Percentiles rank a stretch among this genome's conserved stretches.
These are phyloP conservation scores for Emydura subglobosa DNA, from an alignment of 2,113 vertebrate species.

Conservation along the genomic window DNA sequence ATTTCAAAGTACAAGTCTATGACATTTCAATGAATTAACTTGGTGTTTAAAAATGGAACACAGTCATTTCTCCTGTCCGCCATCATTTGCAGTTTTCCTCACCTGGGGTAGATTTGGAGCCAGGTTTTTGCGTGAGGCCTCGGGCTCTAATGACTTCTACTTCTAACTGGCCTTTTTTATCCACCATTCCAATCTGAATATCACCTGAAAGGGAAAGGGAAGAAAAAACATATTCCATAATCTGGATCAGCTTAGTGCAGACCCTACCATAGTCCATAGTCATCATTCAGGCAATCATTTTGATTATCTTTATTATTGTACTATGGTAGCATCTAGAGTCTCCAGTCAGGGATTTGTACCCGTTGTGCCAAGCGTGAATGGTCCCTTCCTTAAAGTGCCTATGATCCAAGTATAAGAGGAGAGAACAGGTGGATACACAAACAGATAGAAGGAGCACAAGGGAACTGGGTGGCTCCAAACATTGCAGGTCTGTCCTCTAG, in stretches of 20 bases:
- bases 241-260: not conserved
- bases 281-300: not conserved
- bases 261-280: not conserved
- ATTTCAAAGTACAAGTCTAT: slow-evolving; percentile 12
- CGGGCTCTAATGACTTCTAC: slow-evolving; percentile 98
- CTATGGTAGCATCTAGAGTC: not conserved
- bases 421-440: not conserved
- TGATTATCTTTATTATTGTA: not conserved
- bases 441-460: not conserved
- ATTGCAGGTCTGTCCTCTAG: not conserved
- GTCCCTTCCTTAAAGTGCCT: not conserved
- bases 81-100: slow-evolving; percentile 33
- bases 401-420: not conserved
- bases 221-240: not conserved
- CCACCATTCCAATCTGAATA: slow-evolving; percentile 98
- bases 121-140: slow-evolving; percentile 94
- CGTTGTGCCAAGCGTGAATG: not conserved
- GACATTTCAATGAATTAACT: not conserved
- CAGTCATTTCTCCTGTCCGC: not conserved
- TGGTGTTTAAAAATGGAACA: not conserved
- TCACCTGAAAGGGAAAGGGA: slow-evolving; percentile 83
- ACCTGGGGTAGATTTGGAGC: slow-evolving; percentile 98
- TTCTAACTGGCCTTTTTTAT: slow-evolving; percentile 97
- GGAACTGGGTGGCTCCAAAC: not conserved
- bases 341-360: not conserved